Evolutionary conservation across 2,888 invertebrate genomes (phyloP), one percentile per base, ranked within the genome.

Genomic region (Ectemnius cavifrons): DNA sequence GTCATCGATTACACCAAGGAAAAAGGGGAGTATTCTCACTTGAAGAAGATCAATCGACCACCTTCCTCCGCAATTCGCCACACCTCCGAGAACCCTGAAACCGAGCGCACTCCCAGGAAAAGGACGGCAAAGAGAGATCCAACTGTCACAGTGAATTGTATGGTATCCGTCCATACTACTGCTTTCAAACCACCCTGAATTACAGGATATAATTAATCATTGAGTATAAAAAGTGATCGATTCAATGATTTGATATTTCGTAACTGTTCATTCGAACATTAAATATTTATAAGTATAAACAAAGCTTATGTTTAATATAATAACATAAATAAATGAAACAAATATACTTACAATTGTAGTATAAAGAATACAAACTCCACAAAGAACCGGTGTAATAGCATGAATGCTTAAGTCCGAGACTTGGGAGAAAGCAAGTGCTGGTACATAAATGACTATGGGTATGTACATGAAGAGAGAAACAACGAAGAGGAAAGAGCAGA

Each of bases 301-400:
- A 14, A 14, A 47, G 14, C 47, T 47, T 4, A n/a, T n/a, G n/a
- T n/a, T n/a, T n/a, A n/a, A 20, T 20, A 20, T 20, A 20, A 20
- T 20, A 20, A 20, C 20, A 20, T 20, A n/a, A 20, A 20, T 20
- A 20, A 20, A 23, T 23, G 2, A 23, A 23, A 23, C 2, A 23
- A 23, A 3, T 23, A 23, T 75, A 82, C 92, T 91, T 86, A 94
- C 96, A 27, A 95, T 88, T 3, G 95, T 94, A 2, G 95, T 95
- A 82, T 96, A 95, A 52, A 96, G 94, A 27, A 95, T 95, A 87
- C 96, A 96, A 2, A 94, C 92, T 3, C 93, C 90, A 84, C 95
- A 95, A 6, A 95, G 92, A 0, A 95, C 92, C 1, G 94, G 93
- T 3, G 94, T 94, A 52, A 95, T 93, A 0, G 93, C 90, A 85